Evolutionary conservation across 1,140 invertebrate genomes (phyloP).

Genomic region (Caerostris darwini): DNA sequence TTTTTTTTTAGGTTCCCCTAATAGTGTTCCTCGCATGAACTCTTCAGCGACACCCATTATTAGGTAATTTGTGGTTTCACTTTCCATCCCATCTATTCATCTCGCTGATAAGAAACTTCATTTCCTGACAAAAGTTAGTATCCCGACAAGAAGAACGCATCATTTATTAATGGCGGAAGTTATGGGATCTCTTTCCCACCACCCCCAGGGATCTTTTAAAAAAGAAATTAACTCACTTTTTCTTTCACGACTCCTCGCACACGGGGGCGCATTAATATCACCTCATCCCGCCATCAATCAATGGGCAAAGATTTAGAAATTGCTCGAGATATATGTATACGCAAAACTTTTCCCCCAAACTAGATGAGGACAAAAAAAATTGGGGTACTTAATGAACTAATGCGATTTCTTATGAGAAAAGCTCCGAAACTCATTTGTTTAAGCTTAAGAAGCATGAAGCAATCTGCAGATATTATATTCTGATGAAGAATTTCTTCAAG

Average conservation of each 20-base stretch:
- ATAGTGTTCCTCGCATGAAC: no score
- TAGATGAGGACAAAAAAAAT: not conserved
- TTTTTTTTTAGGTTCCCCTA: no score
- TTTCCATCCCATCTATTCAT: not conserved
- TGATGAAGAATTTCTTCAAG: not conserved
- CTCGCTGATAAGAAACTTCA: constrained; percentile 25
- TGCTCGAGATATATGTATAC: constrained; percentile 31
- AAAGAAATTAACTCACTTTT: constrained; percentile 35
- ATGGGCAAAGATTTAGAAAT: not conserved
- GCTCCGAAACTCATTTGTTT: not conserved
- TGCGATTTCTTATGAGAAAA: constrained; percentile 25
- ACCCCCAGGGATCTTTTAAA: not conserved
- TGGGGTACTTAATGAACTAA: constrained; percentile 43
- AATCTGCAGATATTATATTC: constrained; percentile 25
- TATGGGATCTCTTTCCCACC: not conserved
- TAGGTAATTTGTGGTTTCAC: constrained; percentile 12
- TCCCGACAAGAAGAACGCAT: constrained; percentile 24
- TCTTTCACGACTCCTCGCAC: constrained; percentile 41
- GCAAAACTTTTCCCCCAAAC: not conserved
- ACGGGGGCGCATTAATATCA: constrained; percentile 56
- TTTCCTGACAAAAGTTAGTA: constrained; percentile 35
- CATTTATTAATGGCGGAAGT: constrained; percentile 37
- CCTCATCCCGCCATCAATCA: constrained; percentile 56
- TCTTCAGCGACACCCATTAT: not conserved
- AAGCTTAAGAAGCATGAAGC: constrained; percentile 28